phyloP scores from a whole-genome alignment of 2,113 vertebrate genomes.

The Erinaceus europaeus region DNA sequence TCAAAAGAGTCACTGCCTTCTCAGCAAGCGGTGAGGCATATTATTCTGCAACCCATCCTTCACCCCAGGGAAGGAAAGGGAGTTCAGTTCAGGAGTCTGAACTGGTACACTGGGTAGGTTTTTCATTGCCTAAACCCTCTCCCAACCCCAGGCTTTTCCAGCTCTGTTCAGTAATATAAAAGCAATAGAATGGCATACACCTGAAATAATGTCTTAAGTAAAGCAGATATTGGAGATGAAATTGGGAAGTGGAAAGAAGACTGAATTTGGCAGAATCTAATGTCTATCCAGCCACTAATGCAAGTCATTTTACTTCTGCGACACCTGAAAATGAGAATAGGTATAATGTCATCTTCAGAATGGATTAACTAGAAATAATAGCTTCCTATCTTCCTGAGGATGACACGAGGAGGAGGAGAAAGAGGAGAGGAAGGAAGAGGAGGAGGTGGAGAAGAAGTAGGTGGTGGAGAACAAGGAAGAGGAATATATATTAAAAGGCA shows the following conservation, averaged over 20 bases:
- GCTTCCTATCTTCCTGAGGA: background rate
- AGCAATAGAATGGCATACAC: background rate
- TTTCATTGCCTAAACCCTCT: background rate
- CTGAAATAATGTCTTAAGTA: background rate
- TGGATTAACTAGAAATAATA: background rate
- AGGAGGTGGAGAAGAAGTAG: too few species aligned
- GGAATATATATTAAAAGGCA: background rate
- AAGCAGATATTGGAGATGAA: background rate
- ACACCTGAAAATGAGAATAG: background rate
- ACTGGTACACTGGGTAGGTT: background rate
- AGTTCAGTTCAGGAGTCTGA: background rate
- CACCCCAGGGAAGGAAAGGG: background rate
- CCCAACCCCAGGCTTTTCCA: background rate
- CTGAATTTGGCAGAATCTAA: background rate
- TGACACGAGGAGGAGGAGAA: background rate
- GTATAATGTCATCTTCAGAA: background rate
- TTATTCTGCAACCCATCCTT: background rate
- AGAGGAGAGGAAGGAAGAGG: too few species aligned
- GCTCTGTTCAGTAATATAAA: background rate
- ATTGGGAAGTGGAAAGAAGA: background rate
- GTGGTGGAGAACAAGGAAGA: too few species aligned
- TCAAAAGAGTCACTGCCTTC: constrained; percentile 10
- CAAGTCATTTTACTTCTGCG: background rate
- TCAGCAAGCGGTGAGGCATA: background rate
- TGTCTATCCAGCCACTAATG: background rate